Conservation (phyloP, 2,797 vertebrate species). For the Manis pentadactyla region DNA sequence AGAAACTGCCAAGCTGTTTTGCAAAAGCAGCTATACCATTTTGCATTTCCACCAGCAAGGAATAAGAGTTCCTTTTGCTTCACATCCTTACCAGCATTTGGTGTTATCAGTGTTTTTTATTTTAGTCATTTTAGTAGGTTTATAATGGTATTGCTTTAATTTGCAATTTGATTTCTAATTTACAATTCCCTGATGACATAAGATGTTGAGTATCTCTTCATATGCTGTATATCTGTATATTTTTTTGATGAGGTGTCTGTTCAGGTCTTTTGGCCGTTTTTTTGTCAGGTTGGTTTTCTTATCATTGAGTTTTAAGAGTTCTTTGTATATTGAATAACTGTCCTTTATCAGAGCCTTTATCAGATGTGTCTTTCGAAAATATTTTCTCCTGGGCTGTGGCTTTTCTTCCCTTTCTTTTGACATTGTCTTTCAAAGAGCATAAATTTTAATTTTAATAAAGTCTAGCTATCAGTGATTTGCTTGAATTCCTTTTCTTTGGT, state of each 20-base stretch:
- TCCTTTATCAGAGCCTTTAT: slow-evolving; percentile 37
- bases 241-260: background rate
- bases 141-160: background rate
- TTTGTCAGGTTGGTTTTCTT: background rate
- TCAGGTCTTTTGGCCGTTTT: background rate
- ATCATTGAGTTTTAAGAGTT: slow-evolving; percentile 8
- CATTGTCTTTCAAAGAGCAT: background rate
- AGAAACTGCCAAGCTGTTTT: slow-evolving; percentile 13
- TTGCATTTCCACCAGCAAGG: background rate
- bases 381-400: background rate
- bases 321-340: background rate
- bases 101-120: background rate
- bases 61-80: background rate
- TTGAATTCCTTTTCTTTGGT: slow-evolving; percentile 23
- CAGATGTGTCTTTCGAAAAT: slow-evolving; percentile 5
- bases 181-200: background rate
- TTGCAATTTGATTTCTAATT: background rate
- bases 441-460: slow-evolving; percentile 40
- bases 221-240: background rate
- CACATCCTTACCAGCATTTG: background rate
- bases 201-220: background rate
- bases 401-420: slow-evolving; percentile 36
- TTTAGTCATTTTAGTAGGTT: background rate
- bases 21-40: background rate
- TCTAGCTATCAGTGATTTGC: background rate